These are phyloP conservation scores for Gymnoscopelus braueri DNA, from an alignment of 2,797 vertebrate genomes.

Conservation along the genomic window DNA sequence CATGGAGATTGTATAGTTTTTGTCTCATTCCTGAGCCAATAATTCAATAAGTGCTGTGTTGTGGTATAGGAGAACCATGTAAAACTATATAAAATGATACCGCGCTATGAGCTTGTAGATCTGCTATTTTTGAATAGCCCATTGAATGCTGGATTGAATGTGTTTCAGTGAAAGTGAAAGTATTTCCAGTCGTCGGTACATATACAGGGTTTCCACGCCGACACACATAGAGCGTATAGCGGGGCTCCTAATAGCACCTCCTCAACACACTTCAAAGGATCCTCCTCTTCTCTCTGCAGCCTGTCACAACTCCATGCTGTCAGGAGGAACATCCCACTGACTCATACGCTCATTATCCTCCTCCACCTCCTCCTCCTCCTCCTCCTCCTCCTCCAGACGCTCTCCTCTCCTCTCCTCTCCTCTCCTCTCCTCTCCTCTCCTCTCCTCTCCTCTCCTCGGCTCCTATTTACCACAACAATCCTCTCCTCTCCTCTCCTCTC, in stretches of 20 bases:
- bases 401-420: constrained; percentile 2
- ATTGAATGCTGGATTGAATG: too few species aligned
- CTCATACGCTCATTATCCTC: constrained; percentile 60
- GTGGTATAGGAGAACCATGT: too few species aligned
- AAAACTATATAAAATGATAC: too few species aligned
- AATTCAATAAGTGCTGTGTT: too few species aligned
- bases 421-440: background rate
- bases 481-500: constrained; percentile 5
- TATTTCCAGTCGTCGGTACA: too few species aligned
- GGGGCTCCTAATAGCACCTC: constrained; percentile 46
- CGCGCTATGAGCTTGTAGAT: too few species aligned
- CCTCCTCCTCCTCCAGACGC: constrained; percentile 2
- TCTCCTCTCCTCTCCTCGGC: background rate
- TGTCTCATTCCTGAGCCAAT: too few species aligned
- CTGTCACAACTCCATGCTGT: constrained; percentile 65
- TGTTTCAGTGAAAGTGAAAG: too few species aligned
- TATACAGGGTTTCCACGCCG: too few species aligned
- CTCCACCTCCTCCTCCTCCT: constrained; percentile 26
- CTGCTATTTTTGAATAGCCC: too few species aligned
- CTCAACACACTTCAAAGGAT: constrained; percentile 49
- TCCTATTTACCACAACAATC: constrained; percentile 16
- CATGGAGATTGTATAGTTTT: too few species aligned
- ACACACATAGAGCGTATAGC: too few species aligned
- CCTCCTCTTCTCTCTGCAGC: constrained; percentile 25
- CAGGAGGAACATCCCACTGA: constrained; percentile 52